phyloP scores from a whole-genome alignment of 1,140 invertebrate genomes.

The Neodiprion lecontei region DNA sequence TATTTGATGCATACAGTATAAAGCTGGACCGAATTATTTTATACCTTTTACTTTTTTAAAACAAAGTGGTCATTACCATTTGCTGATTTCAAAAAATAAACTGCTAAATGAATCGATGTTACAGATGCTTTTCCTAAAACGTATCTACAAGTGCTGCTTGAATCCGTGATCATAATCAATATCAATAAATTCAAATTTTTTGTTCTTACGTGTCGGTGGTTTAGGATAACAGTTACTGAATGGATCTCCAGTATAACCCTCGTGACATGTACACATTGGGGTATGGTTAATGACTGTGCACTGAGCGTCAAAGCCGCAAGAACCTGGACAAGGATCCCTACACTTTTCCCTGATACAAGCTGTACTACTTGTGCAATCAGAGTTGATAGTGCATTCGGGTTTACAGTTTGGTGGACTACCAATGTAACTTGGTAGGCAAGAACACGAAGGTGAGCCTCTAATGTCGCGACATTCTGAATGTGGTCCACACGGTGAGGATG shows the following conservation, averaged over 20 bases:
- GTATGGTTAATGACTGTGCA: slow-evolving; percentile 57
- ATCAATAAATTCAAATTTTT: neutral
- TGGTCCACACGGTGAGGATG: slow-evolving; percentile 72
- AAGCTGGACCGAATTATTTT: too few relatives aligned
- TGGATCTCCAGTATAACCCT: slow-evolving; percentile 63
- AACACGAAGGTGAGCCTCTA: slow-evolving; percentile 67
- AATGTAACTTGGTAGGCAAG: slow-evolving; percentile 50
- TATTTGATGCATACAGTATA: too few relatives aligned
- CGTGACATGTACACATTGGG: slow-evolving; percentile 57
- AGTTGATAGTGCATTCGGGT: slow-evolving; percentile 77
- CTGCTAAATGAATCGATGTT: too few relatives aligned
- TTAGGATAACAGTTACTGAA: slow-evolving; percentile 61
- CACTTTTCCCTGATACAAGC: slow-evolving; percentile 78
- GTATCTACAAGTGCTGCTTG: too few relatives aligned
- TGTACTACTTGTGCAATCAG: slow-evolving; percentile 72
- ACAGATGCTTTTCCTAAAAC: too few relatives aligned
- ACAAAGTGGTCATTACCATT: too few relatives aligned
- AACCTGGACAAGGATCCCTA: slow-evolving; percentile 73
- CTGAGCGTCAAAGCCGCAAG: slow-evolving; percentile 55
- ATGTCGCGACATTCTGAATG: slow-evolving; percentile 61
- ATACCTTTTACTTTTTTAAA: too few relatives aligned
- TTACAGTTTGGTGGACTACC: slow-evolving; percentile 66
- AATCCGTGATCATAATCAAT: too few relatives aligned
- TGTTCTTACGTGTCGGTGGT: slow-evolving; percentile 41
- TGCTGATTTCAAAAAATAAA: too few relatives aligned